Base-by-base conservation (phyloP, 37 sponge, comb jelly and placozoan species). In the Chondrilla cf. caribensis region DNA sequence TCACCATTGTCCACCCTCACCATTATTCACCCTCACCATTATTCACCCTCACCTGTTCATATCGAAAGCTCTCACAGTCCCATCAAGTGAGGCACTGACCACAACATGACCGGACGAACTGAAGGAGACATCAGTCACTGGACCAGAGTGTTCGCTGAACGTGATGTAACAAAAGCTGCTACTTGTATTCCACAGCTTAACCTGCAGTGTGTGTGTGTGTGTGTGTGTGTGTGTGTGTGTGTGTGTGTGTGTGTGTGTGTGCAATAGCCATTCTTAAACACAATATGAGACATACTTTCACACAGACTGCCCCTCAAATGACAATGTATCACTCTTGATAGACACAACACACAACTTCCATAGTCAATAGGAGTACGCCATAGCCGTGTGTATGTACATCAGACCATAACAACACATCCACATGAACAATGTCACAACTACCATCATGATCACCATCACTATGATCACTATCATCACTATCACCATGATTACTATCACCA, bases 111-210 rank as follows among this genome's bases (percentile, higher is more conserved):
- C 94, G 28, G 84, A 60, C 24, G 82, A 29, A 29, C 58, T 87
- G 66, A 93, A 98, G 58, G 62, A 29, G 6, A 95, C 89, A 7
- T 85, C 89, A 21, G 96, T 87, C 32, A 98, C 94, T 32, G 87
- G 86, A 2, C 88, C 87, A 19, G 92, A 88, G 89, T 98, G 99
- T 62, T 98, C 96, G n/a, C 77, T 51, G 40, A 98, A 98, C 0
- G 99, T 98, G 19, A 93, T 88, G 85, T 89, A 95, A 81, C 99
- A 98, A 84, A 98, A 95, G 17, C 99, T 93, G 68, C 91, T 84
- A 31, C 65, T 65, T 0, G 94, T 91, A 80, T 89, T 94, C 99
- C 99, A 98, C 8, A 98, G 81, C 82, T 98, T 98, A 24, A 98
- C 93, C 95, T 94, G 76, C 15, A 36, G 17, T 28, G n/a, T n/a